Evolutionary conservation across 2,797 vertebrate genomes (phyloP), one percentile per base, ranked within the genome.

Genomic region (Balearica regulorum): DNA sequence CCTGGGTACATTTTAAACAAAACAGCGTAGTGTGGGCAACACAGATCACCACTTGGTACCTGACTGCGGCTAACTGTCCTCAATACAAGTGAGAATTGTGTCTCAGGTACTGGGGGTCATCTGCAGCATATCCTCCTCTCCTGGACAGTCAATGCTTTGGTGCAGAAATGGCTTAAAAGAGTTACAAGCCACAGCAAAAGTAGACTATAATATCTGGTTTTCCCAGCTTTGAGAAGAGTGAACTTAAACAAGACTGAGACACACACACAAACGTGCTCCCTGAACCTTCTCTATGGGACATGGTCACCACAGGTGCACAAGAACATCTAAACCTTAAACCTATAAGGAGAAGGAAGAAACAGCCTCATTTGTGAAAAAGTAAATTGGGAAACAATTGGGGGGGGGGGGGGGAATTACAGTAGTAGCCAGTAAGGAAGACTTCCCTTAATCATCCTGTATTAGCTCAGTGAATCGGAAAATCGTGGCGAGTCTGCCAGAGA

Each of bases 391-490:
- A 65, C 48, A 70, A 57, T 87, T 89, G n/a, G 20, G 69, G 44
- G 19, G 48, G n/a, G 49, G 49, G 53, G 49, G n/a, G 4, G 12
- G 64, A 89, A 87, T 68, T 25, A 71, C 57, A 58, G 33, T 8
- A 55, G 83, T 46, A 92, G 61, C 75, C 81, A 55, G 78, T 53
- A 82, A 78, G 64, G 64, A 91, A 82, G n/a, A 55, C 48, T 93
- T 81, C 58, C 76, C 61, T 95, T 95, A 85, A 97, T 95, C 86
- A 72, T 58, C 76, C 66, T 1, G 4, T 73, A 43, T 89, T 89
- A 87, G 78, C 80, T 83, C 90, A 81, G 41, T 76, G 94, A 93
- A 49, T 91, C 2, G 58, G 88, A 95, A 96, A 96, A 91, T 81
- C 10, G 9, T 43, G 72, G 81, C 53, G 60, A 66, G 77, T 53